Percentiles rank a stretch among this genome's conserved stretches.
Conservation (phyloP, 37 sponge, comb jelly and placozoan genomes). For the Diacarnus erythraeanus region DNA sequence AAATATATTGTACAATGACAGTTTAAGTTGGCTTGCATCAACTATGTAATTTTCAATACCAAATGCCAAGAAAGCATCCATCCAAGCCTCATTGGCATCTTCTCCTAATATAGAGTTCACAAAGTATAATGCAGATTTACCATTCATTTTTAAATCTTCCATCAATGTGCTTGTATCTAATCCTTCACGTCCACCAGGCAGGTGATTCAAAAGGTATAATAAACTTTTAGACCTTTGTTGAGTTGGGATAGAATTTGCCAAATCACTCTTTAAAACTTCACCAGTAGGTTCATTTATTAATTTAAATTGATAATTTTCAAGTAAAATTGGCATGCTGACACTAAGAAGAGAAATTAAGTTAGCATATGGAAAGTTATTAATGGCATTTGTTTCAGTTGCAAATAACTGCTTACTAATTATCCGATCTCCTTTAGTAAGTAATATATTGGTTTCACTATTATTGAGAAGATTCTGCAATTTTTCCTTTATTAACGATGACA, state of each 20-base stretch:
- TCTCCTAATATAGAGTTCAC: slow-evolving; percentile 24
- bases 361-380: slow-evolving; percentile 19
- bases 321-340: slow-evolving; percentile 33
- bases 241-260: neutral
- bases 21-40: neutral
- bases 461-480: neutral
- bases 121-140: slow-evolving; percentile 13
- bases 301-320: slow-evolving; percentile 39
- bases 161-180: neutral
- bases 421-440: slow-evolving; percentile 26
- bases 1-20: slow-evolving; percentile 6
- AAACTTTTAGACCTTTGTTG: slow-evolving; percentile 8
- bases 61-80: slow-evolving; percentile 44
- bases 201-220: slow-evolving; percentile 17
- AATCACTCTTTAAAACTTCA: slow-evolving; percentile 17
- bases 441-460: slow-evolving; percentile 1
- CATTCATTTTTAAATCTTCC: slow-evolving; percentile 5
- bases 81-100: slow-evolving; percentile 46
- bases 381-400: neutral
- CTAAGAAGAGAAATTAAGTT: slow-evolving; percentile 22
- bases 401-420: neutral
- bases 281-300: slow-evolving; percentile 16
- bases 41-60: slow-evolving; percentile 16
- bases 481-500: slow-evolving; percentile 7
- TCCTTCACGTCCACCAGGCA: neutral